Evolutionary conservation across 1,140 invertebrate genomes (phyloP), one percentile per base, ranked within the genome.

Genomic region (Drosophila arizonae): DNA sequence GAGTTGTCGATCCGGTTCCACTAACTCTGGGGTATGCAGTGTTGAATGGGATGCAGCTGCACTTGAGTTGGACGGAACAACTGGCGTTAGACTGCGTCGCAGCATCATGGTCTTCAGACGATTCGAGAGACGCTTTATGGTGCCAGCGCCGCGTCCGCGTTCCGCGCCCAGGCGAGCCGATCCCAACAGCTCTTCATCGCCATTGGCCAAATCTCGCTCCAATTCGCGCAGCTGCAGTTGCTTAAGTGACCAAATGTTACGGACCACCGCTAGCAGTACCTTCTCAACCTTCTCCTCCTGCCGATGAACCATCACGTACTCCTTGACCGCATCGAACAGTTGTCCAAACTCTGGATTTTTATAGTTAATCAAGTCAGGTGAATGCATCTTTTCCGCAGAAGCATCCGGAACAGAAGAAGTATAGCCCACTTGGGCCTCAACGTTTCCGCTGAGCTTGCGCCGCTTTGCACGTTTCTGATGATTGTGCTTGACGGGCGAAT

Each of bases 81-180:
- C 68, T 13, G 81, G 84, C 0, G 81, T 90, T 28, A 68, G 48
- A 33, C 79, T 81, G 6, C 79, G 76, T 2, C 68, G 57, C 5
- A 70, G 36, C 54, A 75, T 77, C 36, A 88, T 30, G 3, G 73
- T 82, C 56, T 73, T 90, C 0, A 90, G 65, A 1, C 89, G 76
- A 55, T 75, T 86, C 0, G 89, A 90, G 0, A 90, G 68, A 3
- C 89, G 75, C 11, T 89, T 90, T 4, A 86, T 76, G 3, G 80
- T 72, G 2, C 63, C 69, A 0, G 30, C 65, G 2, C 73, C 78
- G 1, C 55, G 62, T 4, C 66, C 78, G 3, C 71, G 66, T 2
- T 74, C 65, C 0, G 54, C 15, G 8, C 10, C 26, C 1, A 21
- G 46, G 13, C 43, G 74, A 54, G 33, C 69, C 50, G 43, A 86